Evolutionary conservation across 2,797 vertebrate genomes (phyloP), one percentile per base, ranked within the genome.

Genomic region (Sylvilagus floridanus): DNA sequence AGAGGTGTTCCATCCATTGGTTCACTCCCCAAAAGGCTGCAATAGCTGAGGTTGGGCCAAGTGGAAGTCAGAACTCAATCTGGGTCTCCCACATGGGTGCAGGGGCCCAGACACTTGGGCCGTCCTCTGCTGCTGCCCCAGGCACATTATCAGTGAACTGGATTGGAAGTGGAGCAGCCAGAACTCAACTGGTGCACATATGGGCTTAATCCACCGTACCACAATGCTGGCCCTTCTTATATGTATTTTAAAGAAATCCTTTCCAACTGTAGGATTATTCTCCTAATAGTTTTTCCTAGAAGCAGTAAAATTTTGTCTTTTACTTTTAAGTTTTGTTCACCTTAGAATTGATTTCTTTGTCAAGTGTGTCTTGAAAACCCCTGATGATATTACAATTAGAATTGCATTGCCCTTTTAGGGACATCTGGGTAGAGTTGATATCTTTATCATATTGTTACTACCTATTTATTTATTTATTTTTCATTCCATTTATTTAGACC

Each of bases 161-260:
- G 42, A 47, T 47, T 47, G 42, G 42, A 47, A 47, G 42, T 47
- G 42, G 42, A 47, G 42, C 7, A 47, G 42, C 42, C 42, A 47
- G 42, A 9, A 47, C 42, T 47, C 42, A 47, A 47, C 42, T 47
- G 42, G 42, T 47, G 8, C 42, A 47, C 42, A 9, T 47, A 8
- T 47, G 42, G 42, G 42, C 42, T 47, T 47, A 47, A 47, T 47
- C 42, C 42, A 47, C 42, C 9, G 42, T 7, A 47, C 42, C 42
- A 47, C 42, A 47, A 47, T 47, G 42, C 42, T 47, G 42, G 42
- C 42, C 42, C 42, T 60, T 85, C 93, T 76, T 60, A 76, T 88
- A 42, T 71, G 84, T 83, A 47, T 66, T 35, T 60, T 78, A 37
- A 84, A 85, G 32, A 88, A 95, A 76, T 88, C 2, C 32, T 76